Base-by-base conservation (phyloP, 2,113 vertebrate genomes). In the Chelonoidis abingdonii region DNA sequence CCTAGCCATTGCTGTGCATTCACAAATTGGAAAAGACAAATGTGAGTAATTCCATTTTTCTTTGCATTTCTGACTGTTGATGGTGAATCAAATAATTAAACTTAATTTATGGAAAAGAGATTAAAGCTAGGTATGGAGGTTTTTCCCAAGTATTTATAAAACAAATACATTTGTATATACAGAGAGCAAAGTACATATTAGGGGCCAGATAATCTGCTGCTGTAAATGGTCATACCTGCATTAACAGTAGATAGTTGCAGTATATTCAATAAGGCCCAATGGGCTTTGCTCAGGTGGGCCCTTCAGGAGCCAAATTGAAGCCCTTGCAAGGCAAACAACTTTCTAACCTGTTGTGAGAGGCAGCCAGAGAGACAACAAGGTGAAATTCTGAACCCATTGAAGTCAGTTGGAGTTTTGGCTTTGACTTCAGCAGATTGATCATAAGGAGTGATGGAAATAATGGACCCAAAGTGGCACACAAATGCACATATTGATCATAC, bases 1-100 rank as follows among this genome's bases (percentile, higher is more conserved):
- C 98, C 99, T 29, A 99, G 99, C 83, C 99, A 99, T 96, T 99
- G 99, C 97, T 99, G 99, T 89, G 99, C 99, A 49, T 99, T 99
- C 94, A 86, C 98, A 50, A 98, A 98, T 95, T 98, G 98, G 98
- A 99, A 98, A 91, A 98, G 97, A 89, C 96, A 98, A 98, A 93
- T 96, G 97, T 98, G 98, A 98, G 98, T 99, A 98, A 80, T 94
- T 79, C 50, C 4, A 2, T 65, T 79, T 92, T 38, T 41, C 41
- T 76, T 54, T 44, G 41, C n/a, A 93, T 92, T 86, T 54, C 8
- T 65, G 89, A 31, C 79, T 72, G 10, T 83, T 90, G 49, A 72
- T 72, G 88, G 44, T 53, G 22, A 93, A 94, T 84, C 83, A 90
- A 95, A 94, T 69, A 94, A 76, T 78, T 25, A 78, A 88, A 80